These are phyloP conservation scores for Lasioglossum calceatum DNA, from an alignment of 2,888 invertebrate genomes.

Conservation along the genomic window DNA sequence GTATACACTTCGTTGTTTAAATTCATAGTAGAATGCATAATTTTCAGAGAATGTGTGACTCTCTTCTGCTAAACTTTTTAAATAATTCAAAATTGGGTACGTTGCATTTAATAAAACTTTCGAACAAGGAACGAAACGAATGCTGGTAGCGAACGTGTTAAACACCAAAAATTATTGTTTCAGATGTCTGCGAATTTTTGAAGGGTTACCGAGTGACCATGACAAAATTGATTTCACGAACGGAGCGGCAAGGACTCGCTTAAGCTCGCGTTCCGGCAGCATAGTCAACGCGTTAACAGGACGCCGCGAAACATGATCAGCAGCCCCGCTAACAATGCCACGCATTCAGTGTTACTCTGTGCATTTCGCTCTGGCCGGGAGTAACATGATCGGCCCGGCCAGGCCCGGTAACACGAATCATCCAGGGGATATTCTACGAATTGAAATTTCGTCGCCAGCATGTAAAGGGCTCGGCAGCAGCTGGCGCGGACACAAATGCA, in stretches of 20 bases:
- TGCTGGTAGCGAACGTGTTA: not conserved
- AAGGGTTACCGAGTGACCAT: not conserved
- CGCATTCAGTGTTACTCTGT: not conserved
- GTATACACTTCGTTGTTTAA: no score
- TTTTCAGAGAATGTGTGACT: no score
- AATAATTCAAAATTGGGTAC: no score
- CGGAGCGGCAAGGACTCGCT: not conserved
- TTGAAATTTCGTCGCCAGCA: constrained; percentile 4
- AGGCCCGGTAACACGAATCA: not conserved
- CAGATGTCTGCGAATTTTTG: not conserved
- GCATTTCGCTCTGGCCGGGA: not conserved
- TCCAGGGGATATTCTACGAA: constrained; percentile 1
- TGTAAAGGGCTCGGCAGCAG: not conserved
- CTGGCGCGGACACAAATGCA: not conserved
- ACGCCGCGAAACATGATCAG: not conserved
- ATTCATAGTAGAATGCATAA: no score
- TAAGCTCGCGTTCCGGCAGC: not conserved
- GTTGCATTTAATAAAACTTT: no score
- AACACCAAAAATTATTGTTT: not conserved
- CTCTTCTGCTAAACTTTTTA: no score
- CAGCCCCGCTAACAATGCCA: not conserved
- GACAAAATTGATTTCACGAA: not conserved
- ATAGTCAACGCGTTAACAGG: not conserved
- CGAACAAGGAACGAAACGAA: no score
- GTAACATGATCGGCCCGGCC: not conserved